These are phyloP conservation scores for Cladorhizidae sp. DNA, from an alignment of 37 sponge, comb jelly and placozoan genomes.

Conservation along the genomic window DNA sequence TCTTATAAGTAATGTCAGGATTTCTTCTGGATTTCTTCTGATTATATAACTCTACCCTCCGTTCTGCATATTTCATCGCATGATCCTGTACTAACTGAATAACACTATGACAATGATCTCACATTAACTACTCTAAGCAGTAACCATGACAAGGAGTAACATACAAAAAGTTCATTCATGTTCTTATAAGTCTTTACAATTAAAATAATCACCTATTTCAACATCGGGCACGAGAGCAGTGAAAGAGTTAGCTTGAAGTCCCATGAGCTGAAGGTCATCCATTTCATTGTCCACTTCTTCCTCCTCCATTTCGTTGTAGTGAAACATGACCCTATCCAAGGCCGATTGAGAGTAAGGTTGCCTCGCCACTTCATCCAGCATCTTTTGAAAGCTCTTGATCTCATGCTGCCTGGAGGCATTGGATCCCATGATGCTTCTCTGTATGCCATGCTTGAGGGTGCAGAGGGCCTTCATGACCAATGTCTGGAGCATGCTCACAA, in stretches of 20 bases:
- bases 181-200: no score
- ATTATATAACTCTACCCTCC: no score
- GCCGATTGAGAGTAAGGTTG: constrained; percentile 17
- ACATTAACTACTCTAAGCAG: no score
- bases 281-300: no score
- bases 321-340: background rate
- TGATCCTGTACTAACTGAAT: no score
- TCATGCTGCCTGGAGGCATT: background rate
- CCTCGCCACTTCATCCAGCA: constrained; percentile 6
- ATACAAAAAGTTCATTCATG: no score
- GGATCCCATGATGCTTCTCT: constrained; percentile 1
- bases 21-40: no score
- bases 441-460: background rate
- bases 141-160: no score
- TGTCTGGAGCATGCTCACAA: constrained; percentile 27
- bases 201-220: background rate
- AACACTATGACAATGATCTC: no score
- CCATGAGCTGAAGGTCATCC: constrained; percentile 4
- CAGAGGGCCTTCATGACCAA: constrained; percentile 27
- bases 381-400: background rate
- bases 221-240: background rate
- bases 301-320: no score
- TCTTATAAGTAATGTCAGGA: no score
- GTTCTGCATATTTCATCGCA: no score
- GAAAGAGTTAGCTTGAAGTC: constrained; percentile 1